Evolutionary conservation across 2,888 invertebrate species (phyloP), one percentile per base, ranked within the genome.

Genomic region (Anoncus sp.): DNA sequence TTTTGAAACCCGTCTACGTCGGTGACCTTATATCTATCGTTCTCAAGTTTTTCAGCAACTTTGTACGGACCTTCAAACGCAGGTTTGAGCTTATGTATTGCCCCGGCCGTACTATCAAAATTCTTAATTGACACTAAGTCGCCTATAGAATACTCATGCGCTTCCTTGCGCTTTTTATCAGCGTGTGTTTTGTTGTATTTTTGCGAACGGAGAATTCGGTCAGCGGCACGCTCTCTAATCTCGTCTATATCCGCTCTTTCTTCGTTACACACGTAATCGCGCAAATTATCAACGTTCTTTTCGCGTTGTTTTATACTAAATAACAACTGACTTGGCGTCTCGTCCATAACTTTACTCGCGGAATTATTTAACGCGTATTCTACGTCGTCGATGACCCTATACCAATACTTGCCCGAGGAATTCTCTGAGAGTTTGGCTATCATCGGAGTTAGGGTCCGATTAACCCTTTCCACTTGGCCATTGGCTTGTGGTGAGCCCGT

Each of bases 401-500:
- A 51, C 53, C 60, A 60, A 38, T 70, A 53, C 20, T 53, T 51
- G 1, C 70, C 51, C 40, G 40, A 14, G 16, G 60, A 40, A 43
- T 70, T 16, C 14, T 65, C 51, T 1, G 65, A 49, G 9, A 65
- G 16, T 38, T 65, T 65, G 14, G 60, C 74, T 20, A 83, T 43
- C 81, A 82, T 82, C 0, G 82, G 75, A 0, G 65, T 51, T 22
- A 85, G 18, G 1, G 67, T 59, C 3, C 81, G 57, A 47, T 84
- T 85, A 0, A 81, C 66, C 3, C 82, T 22, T 49, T 85, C 84
- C 0, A 83, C 80, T n/a, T n/a, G n/a, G n/a, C n/a, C n/a, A n/a
- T n/a, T n/a, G n/a, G n/a, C n/a, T n/a, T n/a, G n/a, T n/a, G n/a
- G n/a, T n/a, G n/a, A n/a, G n/a, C n/a, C n/a, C n/a, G n/a, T n/a